These are phyloP conservation scores for Arion vulgaris DNA, from an alignment of 1,140 invertebrate species.

Conservation along the genomic window DNA sequence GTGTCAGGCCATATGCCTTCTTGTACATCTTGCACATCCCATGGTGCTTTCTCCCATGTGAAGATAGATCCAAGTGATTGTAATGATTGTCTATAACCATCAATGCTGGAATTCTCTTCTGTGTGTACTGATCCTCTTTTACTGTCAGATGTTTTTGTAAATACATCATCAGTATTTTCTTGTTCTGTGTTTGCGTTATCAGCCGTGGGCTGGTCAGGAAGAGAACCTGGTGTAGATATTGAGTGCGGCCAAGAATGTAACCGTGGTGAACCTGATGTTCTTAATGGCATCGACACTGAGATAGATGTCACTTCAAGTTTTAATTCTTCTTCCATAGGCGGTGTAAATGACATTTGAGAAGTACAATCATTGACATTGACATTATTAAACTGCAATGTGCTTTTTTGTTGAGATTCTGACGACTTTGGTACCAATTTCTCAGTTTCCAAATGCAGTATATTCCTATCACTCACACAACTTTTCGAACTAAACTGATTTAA, in stretches of 20 bases:
- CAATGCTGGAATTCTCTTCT: not conserved
- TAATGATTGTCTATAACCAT: not conserved
- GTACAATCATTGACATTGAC: not conserved
- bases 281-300: not conserved
- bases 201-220: not conserved
- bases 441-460: not conserved
- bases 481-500: not conserved
- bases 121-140: not conserved
- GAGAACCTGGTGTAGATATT: not conserved
- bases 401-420: not conserved
- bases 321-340: not conserved
- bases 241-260: not conserved
- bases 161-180: not conserved
- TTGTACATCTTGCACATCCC: not conserved
- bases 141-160: not conserved
- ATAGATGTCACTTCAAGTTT: conserved; percentile 5
- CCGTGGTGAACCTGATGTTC: not conserved
- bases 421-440: not conserved
- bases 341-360: not conserved
- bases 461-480: not conserved
- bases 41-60: conserved; percentile 6
- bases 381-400: not conserved
- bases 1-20: not conserved
- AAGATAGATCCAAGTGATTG: not conserved
- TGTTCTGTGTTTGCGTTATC: not conserved